These are phyloP conservation scores for Scolopax mira DNA, from an alignment of 2,113 vertebrate genomes.

Conservation along the genomic window DNA sequence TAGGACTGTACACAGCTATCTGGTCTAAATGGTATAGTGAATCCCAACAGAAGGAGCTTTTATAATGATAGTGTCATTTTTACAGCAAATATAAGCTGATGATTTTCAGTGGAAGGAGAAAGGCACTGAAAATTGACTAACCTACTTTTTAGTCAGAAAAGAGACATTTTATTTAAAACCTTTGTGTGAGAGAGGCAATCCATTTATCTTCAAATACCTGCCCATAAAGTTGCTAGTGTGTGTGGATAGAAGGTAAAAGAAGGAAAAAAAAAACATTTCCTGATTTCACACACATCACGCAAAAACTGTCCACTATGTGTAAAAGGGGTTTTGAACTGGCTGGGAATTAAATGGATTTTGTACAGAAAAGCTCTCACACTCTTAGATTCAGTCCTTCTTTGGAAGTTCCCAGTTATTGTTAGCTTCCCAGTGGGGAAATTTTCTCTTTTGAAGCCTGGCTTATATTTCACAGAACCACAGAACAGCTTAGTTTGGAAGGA, in stretches of 20 bases:
- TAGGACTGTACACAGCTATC: conserved; percentile 37
- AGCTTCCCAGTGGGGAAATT: not conserved
- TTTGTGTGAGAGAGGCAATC: conserved; percentile 24
- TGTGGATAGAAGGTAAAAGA: not conserved
- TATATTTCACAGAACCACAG: not conserved
- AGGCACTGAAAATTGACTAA: conserved; percentile 48
- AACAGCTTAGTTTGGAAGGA: not conserved
- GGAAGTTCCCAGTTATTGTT: not conserved
- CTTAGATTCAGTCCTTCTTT: not conserved
- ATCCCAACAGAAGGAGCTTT: conserved; percentile 59
- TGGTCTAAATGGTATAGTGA: conserved; percentile 38
- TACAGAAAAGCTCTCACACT: not conserved
- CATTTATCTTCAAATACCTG: conserved; percentile 39
- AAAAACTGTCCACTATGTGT: not conserved
- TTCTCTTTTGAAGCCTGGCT: not conserved
- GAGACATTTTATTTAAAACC: conserved; percentile 2
- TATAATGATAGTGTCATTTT: conserved; percentile 46
- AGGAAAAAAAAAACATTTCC: conserved; percentile 24
- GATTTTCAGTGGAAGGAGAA: conserved; percentile 35
- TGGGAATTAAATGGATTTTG: not conserved
- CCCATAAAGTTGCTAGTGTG: conserved; percentile 4
- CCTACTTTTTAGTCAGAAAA: conserved; percentile 36
- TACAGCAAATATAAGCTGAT: conserved; percentile 39
- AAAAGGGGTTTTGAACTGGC: not conserved
- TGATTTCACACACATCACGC: not conserved